phyloP scores from a whole-genome alignment of 1,140 invertebrate species.

The Drosophila albomicans region DNA sequence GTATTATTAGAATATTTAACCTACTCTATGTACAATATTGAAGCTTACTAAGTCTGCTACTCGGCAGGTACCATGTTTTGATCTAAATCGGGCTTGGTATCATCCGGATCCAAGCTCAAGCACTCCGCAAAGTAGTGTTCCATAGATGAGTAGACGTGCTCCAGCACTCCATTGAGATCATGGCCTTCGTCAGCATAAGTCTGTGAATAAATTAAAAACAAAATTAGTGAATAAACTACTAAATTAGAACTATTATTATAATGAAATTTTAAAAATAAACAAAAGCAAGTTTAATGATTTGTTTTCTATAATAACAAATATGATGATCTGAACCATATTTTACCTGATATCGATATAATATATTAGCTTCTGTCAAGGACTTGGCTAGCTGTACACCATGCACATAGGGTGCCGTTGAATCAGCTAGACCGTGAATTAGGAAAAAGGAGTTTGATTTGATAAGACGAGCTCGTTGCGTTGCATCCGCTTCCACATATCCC shows the following conservation, averaged over 20 bases:
- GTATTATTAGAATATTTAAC: conserved; percentile 34
- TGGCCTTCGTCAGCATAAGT: conserved; percentile 94
- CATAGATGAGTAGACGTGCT: conserved; percentile 94
- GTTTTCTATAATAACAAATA: too few species aligned
- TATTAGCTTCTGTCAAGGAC: conserved; percentile 93
- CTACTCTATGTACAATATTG: conserved; percentile 54
- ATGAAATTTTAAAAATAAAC: not conserved
- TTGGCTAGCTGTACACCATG: conserved; percentile 95
- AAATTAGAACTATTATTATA: not conserved
- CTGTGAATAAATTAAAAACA: conserved; percentile 84
- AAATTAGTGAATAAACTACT: too few species aligned
- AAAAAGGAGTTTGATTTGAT: conserved; percentile 94
- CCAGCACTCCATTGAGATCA: conserved; percentile 90
- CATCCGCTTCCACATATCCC: conserved; percentile 96
- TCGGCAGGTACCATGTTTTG: conserved; percentile 81
- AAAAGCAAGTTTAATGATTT: too few species aligned
- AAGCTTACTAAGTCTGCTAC: conserved; percentile 46
- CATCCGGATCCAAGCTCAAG: conserved; percentile 92
- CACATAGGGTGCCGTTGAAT: conserved; percentile 96
- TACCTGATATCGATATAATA: conserved; percentile 96
- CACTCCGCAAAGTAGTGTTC: conserved; percentile 93
- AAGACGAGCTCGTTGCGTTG: conserved; percentile 93
- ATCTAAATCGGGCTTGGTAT: conserved; percentile 84
- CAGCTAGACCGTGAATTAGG: conserved; percentile 94
- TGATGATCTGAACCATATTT: too few species aligned